Base-by-base conservation (phyloP, 2,888 invertebrate genomes). In the Phytoseiulus persimilis region DNA sequence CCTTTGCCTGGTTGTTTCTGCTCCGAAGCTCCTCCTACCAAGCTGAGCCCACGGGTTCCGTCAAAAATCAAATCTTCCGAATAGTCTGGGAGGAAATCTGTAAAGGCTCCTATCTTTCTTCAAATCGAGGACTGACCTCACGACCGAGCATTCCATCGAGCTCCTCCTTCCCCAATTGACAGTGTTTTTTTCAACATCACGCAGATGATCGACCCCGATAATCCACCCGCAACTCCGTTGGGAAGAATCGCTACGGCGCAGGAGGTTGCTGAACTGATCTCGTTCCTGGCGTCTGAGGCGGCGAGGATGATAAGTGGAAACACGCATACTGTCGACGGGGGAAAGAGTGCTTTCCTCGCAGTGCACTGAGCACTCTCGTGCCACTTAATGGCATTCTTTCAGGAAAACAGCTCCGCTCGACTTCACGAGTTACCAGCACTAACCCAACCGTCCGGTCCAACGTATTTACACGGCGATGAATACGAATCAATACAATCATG, bases 251-350 rank as follows among this genome's bases (percentile, higher is more conserved):
- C 33, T 0, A 14, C 18, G 33, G 83, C 83, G 3, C 83, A 18
- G 28, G 83, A 83, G 83, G 83, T 83, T 14, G 83, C 83, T 33
- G 83, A 83, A 31, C 83, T 83, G 31, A 83, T 83, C 31, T 32
- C 32, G 31, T 83, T 83, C 83, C 32, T 83, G 83, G 83, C 83
- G 1, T 83, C 83, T 18, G 83, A 83, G 1, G 83, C 83, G 31
- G 83, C 31, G 0, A 14, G 14, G 32, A 83, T 83, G 83, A 33
- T 83, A 5, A 23, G 1, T 28, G 83, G 83, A 18, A 28, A 18
- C 83, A 33, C 33, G 83, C 33, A 83, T 33, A 31, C 83, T 33
- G 31, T 83, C 83, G 83, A 83, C 83, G 83, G 83, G 0, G 83
- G 83, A 1, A 83, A 2, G 2, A 83, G 14, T 28, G 65, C 65